Conservation (phyloP, 1,140 invertebrate species). For the Argopecten irradians region DNA sequence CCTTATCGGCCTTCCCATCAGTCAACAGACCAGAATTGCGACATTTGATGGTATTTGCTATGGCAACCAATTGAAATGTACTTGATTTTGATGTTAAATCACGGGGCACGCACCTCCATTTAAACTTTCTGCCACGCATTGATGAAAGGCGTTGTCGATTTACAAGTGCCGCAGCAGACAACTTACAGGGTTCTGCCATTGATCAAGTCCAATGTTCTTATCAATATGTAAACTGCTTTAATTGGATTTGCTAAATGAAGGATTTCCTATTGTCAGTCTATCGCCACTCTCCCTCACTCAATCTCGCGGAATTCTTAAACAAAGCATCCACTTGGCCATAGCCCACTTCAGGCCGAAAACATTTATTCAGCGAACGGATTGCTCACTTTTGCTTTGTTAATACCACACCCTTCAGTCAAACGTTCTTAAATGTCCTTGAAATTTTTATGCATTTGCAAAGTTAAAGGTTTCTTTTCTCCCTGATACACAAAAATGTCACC, state of each 20-base stretch:
- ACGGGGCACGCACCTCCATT: neutral
- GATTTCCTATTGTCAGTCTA: neutral
- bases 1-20: conserved; percentile 13
- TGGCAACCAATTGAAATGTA: conserved; percentile 21
- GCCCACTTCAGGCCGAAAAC: neutral
- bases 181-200: neutral
- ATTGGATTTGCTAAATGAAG: conserved; percentile 11
- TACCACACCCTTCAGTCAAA: neutral
- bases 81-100: conserved; percentile 17
- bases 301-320: neutral
- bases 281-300: neutral
- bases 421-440: neutral
- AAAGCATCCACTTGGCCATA: neutral
- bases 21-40: neutral
- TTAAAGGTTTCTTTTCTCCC: too few relatives aligned
- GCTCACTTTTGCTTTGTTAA: neutral
- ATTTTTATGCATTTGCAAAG: too few relatives aligned
- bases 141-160: conserved; percentile 7
- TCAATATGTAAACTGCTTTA: neutral
- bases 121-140: neutral
- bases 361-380: neutral
- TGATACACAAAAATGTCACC: too few relatives aligned
- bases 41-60: conserved; percentile 22
- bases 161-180: neutral
- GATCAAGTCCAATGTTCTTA: conserved; percentile 11